phyloP scores from a whole-genome alignment of 2,888 invertebrate genomes.

The Aquatica leii region DNA sequence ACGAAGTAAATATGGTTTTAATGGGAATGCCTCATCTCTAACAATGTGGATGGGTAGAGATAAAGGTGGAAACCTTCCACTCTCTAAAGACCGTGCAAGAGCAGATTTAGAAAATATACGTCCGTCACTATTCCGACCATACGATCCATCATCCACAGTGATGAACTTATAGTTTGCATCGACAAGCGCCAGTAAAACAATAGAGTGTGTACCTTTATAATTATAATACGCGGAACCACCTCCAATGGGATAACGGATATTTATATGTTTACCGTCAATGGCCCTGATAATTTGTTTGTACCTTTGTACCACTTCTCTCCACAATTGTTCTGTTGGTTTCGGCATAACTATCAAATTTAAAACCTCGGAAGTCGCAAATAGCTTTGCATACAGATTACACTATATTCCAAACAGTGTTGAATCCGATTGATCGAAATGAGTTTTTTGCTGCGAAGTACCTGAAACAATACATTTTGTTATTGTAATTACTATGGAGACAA shows the following conservation, averaged over 20 bases:
- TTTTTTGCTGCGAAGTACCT: neutral
- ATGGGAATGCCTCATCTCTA: slow-evolving; percentile 21
- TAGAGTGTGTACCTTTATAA: slow-evolving; percentile 40
- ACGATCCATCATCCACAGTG: slow-evolving; percentile 40
- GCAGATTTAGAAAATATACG: neutral
- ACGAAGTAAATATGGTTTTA: slow-evolving; percentile 21
- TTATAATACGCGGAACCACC: slow-evolving; percentile 20
- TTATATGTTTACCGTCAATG: neutral
- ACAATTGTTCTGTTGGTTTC: neutral
- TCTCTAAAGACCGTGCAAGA: neutral
- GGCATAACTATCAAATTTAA: neutral
- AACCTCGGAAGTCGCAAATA: neutral
- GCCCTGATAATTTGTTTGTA: slow-evolving; percentile 2
- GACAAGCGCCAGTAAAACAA: slow-evolving; percentile 42
- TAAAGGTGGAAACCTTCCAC: neutral
- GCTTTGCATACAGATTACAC: neutral
- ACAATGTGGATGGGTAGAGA: slow-evolving; percentile 18
- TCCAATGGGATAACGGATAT: slow-evolving; percentile 1
- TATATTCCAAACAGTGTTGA: neutral
- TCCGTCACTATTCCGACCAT: slow-evolving; percentile 14
- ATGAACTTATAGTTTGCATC: slow-evolving; percentile 40
- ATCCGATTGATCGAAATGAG: slow-evolving; percentile 4
- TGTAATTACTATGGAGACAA: neutral
- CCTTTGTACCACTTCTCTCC: neutral
- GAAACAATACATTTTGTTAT: neutral